A percentile compares a stretch with the other conserved stretches of the same genome.
phyloP scores from a whole-genome alignment of 2,888 invertebrate species.

The Caenorhabditis drosophilae region DNA sequence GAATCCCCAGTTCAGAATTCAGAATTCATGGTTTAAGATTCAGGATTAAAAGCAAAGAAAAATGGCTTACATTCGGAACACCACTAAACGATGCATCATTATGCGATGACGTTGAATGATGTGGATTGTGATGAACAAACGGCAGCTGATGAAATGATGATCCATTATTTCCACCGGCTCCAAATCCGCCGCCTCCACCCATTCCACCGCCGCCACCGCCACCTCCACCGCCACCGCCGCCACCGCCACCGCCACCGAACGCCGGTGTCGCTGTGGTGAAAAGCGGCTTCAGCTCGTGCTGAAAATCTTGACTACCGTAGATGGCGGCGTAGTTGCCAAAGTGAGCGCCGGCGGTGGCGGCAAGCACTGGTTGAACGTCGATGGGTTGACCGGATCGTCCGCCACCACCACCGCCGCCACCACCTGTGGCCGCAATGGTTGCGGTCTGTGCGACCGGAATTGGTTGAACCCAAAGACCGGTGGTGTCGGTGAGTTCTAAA shows the following conservation, averaged over 20 bases:
- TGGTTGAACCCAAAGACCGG: conserved; percentile 32
- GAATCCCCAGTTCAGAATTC: no score
- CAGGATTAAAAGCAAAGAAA: no score
- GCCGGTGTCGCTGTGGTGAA: conserved; percentile 40
- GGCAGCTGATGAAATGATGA: conserved; percentile 33
- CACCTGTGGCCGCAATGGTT: conserved; percentile 69
- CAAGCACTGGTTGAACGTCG: conserved; percentile 50
- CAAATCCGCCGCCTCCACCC: conserved; percentile 37
- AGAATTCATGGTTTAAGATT: no score
- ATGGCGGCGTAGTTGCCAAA: conserved; percentile 52
- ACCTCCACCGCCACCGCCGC: conserved; percentile 40
- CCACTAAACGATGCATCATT: conserved; percentile 37
- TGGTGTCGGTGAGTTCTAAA: conserved; percentile 19
- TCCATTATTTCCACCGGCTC: conserved; percentile 34
- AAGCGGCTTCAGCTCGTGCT: conserved; percentile 46
- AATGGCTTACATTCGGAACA: conserved; percentile 24
- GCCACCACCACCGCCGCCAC: no score
- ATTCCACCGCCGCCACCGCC: conserved; percentile 40
- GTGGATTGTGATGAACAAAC: conserved; percentile 46
- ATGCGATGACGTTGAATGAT: conserved; percentile 24
- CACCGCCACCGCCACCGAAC: conserved; percentile 41
- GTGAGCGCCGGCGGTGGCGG: conserved; percentile 56
- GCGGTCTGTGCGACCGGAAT: conserved; percentile 25
- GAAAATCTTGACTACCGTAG: conserved; percentile 72
- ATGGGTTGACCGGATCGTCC: conserved; percentile 74